A percentile compares a stretch with the other conserved stretches of the same genome.
Conservation (phyloP, 2,113 vertebrate genomes). For the Nothoprocta perdicaria region DNA sequence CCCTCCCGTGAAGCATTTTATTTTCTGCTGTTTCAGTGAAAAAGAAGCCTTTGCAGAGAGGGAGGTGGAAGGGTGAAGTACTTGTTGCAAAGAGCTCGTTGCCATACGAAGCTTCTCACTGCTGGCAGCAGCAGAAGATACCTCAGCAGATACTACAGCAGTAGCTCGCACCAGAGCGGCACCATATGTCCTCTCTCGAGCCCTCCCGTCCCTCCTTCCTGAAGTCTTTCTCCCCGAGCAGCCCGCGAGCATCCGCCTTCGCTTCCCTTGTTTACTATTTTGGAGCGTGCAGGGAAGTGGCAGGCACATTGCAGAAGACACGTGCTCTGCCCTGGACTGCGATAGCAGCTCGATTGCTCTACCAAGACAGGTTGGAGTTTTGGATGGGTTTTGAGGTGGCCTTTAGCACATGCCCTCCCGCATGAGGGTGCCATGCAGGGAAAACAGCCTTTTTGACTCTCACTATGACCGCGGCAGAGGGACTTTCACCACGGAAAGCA, state of each 20-base stretch:
- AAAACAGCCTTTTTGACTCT: background rate
- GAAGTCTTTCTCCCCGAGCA: background rate
- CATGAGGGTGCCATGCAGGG: rapidly evolving
- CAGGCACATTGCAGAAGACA: rapidly evolving
- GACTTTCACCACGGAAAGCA: background rate
- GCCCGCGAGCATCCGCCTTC: background rate
- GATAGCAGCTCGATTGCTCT: background rate
- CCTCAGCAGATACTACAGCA: background rate
- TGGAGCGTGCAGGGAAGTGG: rapidly evolving
- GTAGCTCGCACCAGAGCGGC: background rate
- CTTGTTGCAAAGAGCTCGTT: background rate
- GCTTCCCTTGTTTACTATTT: rapidly evolving
- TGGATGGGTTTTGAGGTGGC: background rate
- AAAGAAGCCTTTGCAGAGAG: background rate
- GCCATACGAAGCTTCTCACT: background rate
- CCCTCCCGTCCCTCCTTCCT: background rate
- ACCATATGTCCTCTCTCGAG: background rate
- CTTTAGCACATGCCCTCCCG: background rate
- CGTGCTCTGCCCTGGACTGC: rapidly evolving
- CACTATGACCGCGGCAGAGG: background rate
- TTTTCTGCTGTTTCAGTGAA: background rate
- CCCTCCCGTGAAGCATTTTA: background rate
- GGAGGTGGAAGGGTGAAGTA: background rate
- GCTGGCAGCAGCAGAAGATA: background rate
- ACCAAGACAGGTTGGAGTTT: rapidly evolving